These are phyloP conservation scores for Heliconius charithonia DNA, from an alignment of 2,888 invertebrate genomes.

Conservation along the genomic window DNA sequence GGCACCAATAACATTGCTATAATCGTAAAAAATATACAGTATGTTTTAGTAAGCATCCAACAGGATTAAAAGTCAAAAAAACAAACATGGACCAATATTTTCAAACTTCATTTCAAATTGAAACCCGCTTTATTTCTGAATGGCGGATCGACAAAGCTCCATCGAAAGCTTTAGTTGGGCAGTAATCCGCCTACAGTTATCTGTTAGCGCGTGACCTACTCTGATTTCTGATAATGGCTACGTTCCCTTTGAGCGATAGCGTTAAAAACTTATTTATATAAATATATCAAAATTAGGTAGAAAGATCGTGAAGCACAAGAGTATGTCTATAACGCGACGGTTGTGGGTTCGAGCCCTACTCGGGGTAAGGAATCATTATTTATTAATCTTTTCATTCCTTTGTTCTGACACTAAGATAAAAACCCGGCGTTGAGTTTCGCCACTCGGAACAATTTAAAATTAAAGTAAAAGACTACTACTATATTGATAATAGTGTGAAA, in stretches of 20 bases:
- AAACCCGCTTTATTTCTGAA: conserved; percentile 24
- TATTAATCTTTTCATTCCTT: too few relatives aligned
- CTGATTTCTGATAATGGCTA: conserved; percentile 22
- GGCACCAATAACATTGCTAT: neutral
- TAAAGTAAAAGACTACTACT: too few relatives aligned
- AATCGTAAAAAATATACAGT: neutral
- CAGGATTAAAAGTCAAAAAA: conserved; percentile 7
- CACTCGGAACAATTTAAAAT: too few relatives aligned
- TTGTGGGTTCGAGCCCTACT: too few relatives aligned
- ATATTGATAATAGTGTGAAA: too few relatives aligned
- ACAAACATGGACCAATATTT: conserved; percentile 7
- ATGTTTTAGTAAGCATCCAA: neutral
- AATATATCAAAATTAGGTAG: neutral
- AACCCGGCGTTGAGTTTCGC: too few relatives aligned
- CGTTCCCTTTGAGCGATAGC: conserved; percentile 9
- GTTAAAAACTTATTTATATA: neutral
- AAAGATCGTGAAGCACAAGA: too few relatives aligned
- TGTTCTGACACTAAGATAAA: too few relatives aligned
- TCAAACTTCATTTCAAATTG: conserved; percentile 25
- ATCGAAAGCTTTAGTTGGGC: conserved; percentile 33
- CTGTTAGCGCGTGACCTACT: conserved; percentile 33
- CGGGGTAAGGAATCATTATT: too few relatives aligned
- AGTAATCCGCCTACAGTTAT: conserved; percentile 33
- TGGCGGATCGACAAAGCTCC: conserved; percentile 24
- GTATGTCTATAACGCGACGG: too few relatives aligned